Evolutionary conservation across 2,113 vertebrate genomes (phyloP), one percentile per base, ranked within the genome.

Genomic region (Zosterops lateralis): DNA sequence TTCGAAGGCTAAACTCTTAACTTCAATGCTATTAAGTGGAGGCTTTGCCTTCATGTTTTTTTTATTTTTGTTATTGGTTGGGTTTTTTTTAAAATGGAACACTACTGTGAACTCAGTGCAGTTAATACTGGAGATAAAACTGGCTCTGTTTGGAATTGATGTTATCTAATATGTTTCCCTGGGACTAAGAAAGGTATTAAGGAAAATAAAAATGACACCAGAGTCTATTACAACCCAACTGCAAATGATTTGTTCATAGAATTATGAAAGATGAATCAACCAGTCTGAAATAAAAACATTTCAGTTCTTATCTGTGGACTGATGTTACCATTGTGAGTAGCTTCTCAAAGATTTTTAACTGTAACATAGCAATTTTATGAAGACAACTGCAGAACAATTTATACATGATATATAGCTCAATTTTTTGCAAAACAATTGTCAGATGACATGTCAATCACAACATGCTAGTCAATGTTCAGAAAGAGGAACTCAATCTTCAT

Each of bases 401-500:
- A 62, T 76, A 53, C 8, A 45, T 76, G 45, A 87, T 73, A 58
- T 62, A 73, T 53, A 74, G 34, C 28, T 85, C 58, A 79, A 47
- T 90, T 95, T 96, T 96, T 80, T 95, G 51, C n/a, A 76, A 93
- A 91, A 48, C 8, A 26, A 75, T 90, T 73, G 32, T 86, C 88
- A 92, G 75, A 62, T 80, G 56, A 34, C 42, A 26, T 18, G 88
- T 80, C 92, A 90, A 90, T 95, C 84, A 96, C 29, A 74, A 11
- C 29, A 34, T 13, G 17, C 19, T 90, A 84, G 62, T 92, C 73
- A 90, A 42, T 48, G 34, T 83, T 91, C 75, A 83, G 90, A 60
- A 84, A 19, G 28, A 68, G 56, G 29, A 93, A 74, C 29, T 83
- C 42, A 73, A 64, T 88, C 79, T 93, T 94, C 44, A 22, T 80